A percentile compares a stretch with the other conserved stretches of the same genome.
phyloP scores from a whole-genome alignment of 1,140 invertebrate genomes.

The Bombus difficillimus region DNA sequence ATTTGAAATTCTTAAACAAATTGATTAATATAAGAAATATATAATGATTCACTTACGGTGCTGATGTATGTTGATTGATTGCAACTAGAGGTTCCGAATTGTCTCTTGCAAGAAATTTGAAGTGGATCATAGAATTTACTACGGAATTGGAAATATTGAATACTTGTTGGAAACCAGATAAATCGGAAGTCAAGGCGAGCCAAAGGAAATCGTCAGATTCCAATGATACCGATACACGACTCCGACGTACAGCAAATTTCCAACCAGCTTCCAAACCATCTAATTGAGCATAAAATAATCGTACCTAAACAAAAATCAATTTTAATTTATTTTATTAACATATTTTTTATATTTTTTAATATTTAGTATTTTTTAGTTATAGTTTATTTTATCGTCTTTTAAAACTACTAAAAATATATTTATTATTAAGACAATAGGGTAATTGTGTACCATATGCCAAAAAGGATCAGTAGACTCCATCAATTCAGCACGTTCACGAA shows the following conservation, averaged over 20 bases:
- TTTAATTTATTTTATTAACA: neutral
- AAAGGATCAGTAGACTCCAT: constrained; percentile 85
- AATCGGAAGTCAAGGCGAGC: constrained; percentile 90
- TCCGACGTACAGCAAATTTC: constrained; percentile 86
- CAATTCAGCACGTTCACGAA: constrained; percentile 84
- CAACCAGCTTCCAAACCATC: constrained; percentile 88
- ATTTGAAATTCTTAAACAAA: neutral
- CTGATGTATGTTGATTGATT: constrained; percentile 88
- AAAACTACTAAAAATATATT: neutral
- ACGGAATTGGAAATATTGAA: constrained; percentile 68
- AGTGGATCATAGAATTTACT: constrained; percentile 71
- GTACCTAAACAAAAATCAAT: constrained; percentile 82
- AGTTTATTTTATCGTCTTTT: neutral
- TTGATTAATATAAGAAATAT: neutral
- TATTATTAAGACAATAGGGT: neutral
- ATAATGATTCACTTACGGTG: constrained; percentile 80
- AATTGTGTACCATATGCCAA: constrained; percentile 89
- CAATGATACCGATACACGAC: constrained; percentile 85
- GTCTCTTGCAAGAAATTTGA: constrained; percentile 70
- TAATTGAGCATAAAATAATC: constrained; percentile 88
- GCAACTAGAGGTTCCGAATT: constrained; percentile 69
- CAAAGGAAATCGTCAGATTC: constrained; percentile 87
- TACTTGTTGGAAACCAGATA: constrained; percentile 87
- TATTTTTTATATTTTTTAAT: neutral
- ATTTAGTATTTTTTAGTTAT: neutral